Base-by-base conservation (phyloP, 2,113 vertebrate species). In the Zapus hudsonius region DNA sequence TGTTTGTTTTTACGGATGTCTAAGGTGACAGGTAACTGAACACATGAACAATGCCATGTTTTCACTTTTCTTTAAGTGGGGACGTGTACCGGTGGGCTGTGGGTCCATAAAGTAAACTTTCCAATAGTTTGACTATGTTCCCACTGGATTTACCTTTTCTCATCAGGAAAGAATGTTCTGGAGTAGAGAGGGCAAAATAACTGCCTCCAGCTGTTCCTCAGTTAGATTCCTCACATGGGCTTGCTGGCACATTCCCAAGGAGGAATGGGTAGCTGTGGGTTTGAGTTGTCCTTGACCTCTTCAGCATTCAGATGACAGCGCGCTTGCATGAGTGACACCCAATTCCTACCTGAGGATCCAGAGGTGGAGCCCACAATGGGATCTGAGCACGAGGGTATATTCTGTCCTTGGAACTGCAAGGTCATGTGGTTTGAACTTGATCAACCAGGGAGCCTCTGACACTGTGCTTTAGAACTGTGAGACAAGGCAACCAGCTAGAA, bases 61-160 rank as follows among this genome's bases (percentile, higher is more conserved):
- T 97, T 95, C 83, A 78, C 55, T 95, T 85, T 89, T 85, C n/a
- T 38, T 95, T 95, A 87, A 89, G 66, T 36, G 42, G 79, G 9
- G n/a, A 38, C 44, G 2, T 25, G 20, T 5, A 0, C 5, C 5
- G 64, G 40, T 27, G 36, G 83, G 27, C 17, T 57, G 31, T 36
- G 5, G 38, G 87, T 90, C 10, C 7, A 0, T 27, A 63, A 19
- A 52, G 36, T 90, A 96, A 66, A 73, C 40, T 74, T 42, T 44
- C 29, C 36, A 33, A 82, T 84, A 23, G 55, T 85, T 82, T 64
- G 69, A 70, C 59, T 31, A 47, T 82, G 74, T 84, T 72, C 31
- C 3, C 63, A 52, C 17, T 42, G 33, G 36, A 63, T 76, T 91
- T 79, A 93, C 76, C 69, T 92, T 81, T 78, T 63, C 2, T 57